Evolutionary conservation across 2,113 vertebrate species (phyloP), one percentile per base, ranked within the genome.

Genomic region (Aspiorhynchus laticeps): DNA sequence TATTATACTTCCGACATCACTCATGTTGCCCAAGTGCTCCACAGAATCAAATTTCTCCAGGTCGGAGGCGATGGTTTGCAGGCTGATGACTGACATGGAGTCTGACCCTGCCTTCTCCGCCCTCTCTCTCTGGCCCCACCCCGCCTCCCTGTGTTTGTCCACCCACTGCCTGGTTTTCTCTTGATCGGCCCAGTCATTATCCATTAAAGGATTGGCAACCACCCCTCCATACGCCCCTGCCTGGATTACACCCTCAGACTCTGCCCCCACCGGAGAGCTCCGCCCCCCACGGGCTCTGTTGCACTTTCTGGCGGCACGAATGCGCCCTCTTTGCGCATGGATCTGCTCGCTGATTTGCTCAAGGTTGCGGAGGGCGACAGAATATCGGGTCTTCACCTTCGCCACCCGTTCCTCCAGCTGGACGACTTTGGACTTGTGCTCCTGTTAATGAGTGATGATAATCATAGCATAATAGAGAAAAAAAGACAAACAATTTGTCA

Each of bases 271-370:
- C 0, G 94, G 94, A 21, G 94, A 94, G 90, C 94, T 94, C 63
- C 93, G 93, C n/a, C 93, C 95, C 0, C 91, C 93, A 1, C 91
- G 89, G 56, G 88, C 48, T 2, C 84, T 63, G 53, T 87, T 89
- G 11, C 76, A 81, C 6, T 89, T 88, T 81, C 89, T 86, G 86
- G 85, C 84, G 6, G 87, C 91, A 59, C 89, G 1, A 90, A 89
- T 1, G 38, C 91, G 79, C 83, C 91, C 74, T 93, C 95, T 28
- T 94, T 95, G 95, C 0, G 96, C 96, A 0, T 98, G 97, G 84
- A 98, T 98, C 90, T 98, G 96, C 84, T 98, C 97, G 0, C 97
- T 98, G 94, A 98, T 98, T 92, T 97, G 95, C 80, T 98, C 97
- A 90, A 98, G 93, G 93, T 97, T 98, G 3, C 97, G 92, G 28